A percentile compares a stretch with the other conserved stretches of the same genome.
phyloP scores from a whole-genome alignment of 2,113 vertebrate genomes.

The Sigmodon hispidus region DNA sequence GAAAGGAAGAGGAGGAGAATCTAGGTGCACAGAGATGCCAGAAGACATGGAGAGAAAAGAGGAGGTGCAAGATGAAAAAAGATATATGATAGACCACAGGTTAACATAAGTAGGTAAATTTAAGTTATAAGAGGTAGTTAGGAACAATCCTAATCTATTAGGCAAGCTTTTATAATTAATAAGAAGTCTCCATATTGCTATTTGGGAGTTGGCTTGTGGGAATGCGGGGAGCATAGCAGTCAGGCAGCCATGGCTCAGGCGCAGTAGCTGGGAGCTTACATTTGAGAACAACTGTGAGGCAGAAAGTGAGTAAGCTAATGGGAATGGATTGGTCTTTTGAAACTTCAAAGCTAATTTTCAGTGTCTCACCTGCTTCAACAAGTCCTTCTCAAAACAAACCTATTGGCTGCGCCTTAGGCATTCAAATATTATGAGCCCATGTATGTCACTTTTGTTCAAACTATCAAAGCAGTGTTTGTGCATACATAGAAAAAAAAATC shows the following conservation, averaged over 20 bases:
- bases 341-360: not conserved
- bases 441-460: not conserved
- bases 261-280: not conserved
- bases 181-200: not conserved
- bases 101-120: not conserved
- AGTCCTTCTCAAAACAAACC: not conserved
- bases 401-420: not conserved
- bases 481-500: not conserved
- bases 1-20: not conserved
- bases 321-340: not conserved
- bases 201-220: not conserved
- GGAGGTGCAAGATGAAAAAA: no score
- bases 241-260: no score
- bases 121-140: not conserved
- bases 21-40: not conserved
- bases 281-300: not conserved
- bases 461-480: not conserved
- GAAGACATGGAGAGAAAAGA: not conserved
- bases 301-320: not conserved
- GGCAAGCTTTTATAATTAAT: not conserved
- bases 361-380: not conserved
- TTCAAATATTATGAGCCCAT: not conserved
- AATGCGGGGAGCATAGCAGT: fast-evolving
- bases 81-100: fast-evolving
- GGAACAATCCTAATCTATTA: not conserved